phyloP scores from a whole-genome alignment of 2,888 invertebrate species.

The Drosophila buzzatii region DNA sequence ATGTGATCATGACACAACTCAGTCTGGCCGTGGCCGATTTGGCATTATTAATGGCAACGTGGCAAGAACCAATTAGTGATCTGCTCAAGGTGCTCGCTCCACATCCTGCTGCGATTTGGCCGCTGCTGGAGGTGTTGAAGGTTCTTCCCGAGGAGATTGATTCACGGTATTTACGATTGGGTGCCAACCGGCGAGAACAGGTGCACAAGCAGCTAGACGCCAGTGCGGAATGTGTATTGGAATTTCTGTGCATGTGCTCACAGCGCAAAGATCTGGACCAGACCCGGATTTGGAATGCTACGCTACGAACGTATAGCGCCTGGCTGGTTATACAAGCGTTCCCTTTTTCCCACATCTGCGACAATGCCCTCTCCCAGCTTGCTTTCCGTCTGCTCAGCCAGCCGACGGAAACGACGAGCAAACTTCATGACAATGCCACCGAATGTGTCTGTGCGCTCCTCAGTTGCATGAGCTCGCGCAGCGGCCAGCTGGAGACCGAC shows the following conservation, averaged over 20 bases:
- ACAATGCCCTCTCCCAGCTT: conserved; percentile 90
- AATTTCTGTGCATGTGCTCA: conserved; percentile 92
- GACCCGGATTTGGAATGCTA: conserved; percentile 88
- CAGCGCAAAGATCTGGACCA: conserved; percentile 88
- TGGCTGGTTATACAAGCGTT: conserved; percentile 95
- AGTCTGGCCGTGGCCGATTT: conserved; percentile 97
- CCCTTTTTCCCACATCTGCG: conserved; percentile 89
- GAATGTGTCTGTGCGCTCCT: conserved; percentile 95
- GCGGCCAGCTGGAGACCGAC: conserved; percentile 90
- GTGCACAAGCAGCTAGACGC: conserved; percentile 92
- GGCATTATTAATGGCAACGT: conserved; percentile 96
- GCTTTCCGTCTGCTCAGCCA: conserved; percentile 90
- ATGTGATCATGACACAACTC: conserved; percentile 95
- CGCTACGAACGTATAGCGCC: conserved; percentile 94
- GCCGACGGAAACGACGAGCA: conserved; percentile 87
- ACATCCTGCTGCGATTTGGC: conserved; percentile 89
- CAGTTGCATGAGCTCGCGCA: conserved; percentile 90
- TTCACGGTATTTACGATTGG: conserved; percentile 92
- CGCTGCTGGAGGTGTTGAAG: conserved; percentile 95
- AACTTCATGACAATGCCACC: conserved; percentile 94
- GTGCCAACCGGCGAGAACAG: conserved; percentile 95
- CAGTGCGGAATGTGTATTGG: conserved; percentile 91
- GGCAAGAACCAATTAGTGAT: conserved; percentile 95
- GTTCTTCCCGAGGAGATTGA: conserved; percentile 98
- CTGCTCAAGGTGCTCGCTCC: conserved; percentile 91